Evolutionary conservation across 2,888 invertebrate species (phyloP).

Genomic region (Coronaproctus castanopsis): DNA sequence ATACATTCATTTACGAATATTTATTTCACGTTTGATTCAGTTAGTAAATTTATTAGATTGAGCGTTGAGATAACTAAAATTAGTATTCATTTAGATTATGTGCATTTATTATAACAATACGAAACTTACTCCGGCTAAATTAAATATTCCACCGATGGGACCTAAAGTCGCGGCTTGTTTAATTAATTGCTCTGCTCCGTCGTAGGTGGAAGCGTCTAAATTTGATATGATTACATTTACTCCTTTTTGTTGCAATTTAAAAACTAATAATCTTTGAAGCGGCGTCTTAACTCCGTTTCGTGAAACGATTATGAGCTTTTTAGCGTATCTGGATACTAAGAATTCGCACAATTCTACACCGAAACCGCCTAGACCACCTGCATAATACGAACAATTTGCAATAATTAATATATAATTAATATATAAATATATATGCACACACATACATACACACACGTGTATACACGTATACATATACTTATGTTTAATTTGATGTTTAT

Average conservation of each 20-base stretch:
- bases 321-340: neutral
- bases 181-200: constrained; percentile 28
- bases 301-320: neutral
- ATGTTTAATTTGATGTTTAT: too few relatives aligned
- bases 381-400: too few relatives aligned
- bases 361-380: neutral
- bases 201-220: constrained; percentile 24
- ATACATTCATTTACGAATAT: too few relatives aligned
- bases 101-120: too few relatives aligned
- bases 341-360: neutral
- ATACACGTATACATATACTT: too few relatives aligned
- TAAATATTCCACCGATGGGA: constrained; percentile 60
- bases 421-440: too few relatives aligned
- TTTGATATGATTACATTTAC: constrained; percentile 5
- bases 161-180: constrained; percentile 26
- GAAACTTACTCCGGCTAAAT: constrained; percentile 68
- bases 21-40: too few relatives aligned
- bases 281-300: neutral
- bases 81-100: too few relatives aligned
- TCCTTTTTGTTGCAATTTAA: neutral
- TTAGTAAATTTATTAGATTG: too few relatives aligned
- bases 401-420: too few relatives aligned
- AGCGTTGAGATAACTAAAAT: too few relatives aligned
- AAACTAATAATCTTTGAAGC: neutral
- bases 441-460: too few relatives aligned